Evolutionary conservation across 1,140 invertebrate species (phyloP), one percentile per base, ranked within the genome.

Genomic region (Scylla paramamosain): DNA sequence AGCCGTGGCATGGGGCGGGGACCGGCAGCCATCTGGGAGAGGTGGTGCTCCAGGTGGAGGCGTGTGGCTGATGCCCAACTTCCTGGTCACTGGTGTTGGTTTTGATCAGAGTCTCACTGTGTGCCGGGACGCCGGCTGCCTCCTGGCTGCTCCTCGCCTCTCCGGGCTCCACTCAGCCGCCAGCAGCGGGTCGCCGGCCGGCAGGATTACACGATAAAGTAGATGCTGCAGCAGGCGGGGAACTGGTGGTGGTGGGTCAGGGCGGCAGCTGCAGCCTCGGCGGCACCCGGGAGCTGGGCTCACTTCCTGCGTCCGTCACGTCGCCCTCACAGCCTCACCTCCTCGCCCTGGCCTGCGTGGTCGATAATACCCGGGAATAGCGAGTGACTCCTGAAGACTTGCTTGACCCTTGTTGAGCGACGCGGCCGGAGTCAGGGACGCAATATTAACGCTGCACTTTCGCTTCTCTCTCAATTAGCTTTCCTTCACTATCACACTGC

Each of bases 11-110:
- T 16, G 12, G 84, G 28, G 29, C 31, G 28, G n/a, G 29, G n/a
- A 28, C 59, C 32, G 90, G 90, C 48, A 91, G 90, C 90, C 90
- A 91, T 91, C 52, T 91, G 90, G 90, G 59, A 32, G 90, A 52
- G 29, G 52, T 39, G 31, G 52, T 91, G 29, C 45, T 25, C 20
- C 29, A 32, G 90, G 90, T 77, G 89, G 90, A 31, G 59, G 67
- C 67, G 67, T 25, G 25, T n/a, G 67, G 67, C 67, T 1, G 67
- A 77, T 77, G 67, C 67, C 67, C 67, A n/a, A 77, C 20, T n/a
- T 77, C 25, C 67, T 77, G 67, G n/a, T 77, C 67, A 77, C 67
- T 25, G 20, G 12, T 59, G 52, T 77, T 77, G 4, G 6, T 12
- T n/a, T 77, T 77, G 12, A 7, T 12, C 4, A 7, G 20, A 77